Evolutionary conservation across 1,140 invertebrate species (phyloP).

Genomic region (Helicoverpa armigera): DNA sequence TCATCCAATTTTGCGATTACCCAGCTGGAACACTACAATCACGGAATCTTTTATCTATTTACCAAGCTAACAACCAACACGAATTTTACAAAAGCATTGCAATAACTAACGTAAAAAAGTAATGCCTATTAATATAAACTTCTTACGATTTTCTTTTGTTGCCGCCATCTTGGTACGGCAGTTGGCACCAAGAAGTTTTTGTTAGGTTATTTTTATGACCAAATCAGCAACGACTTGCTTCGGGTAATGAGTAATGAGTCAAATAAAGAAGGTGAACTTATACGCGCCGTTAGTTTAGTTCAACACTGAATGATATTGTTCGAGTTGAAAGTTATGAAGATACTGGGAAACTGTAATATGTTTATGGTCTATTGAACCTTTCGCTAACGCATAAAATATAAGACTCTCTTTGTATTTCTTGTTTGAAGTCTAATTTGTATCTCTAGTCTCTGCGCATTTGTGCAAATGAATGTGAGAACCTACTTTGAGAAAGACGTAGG

Average conservation of each 20-base stretch:
- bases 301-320: slow-evolving; percentile 40
- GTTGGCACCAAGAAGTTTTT: slow-evolving; percentile 72
- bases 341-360: neutral
- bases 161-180: slow-evolving; percentile 53
- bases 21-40: slow-evolving; percentile 15
- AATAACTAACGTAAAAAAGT: slow-evolving; percentile 44
- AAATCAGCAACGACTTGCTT: slow-evolving; percentile 70
- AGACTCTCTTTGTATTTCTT: neutral
- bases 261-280: slow-evolving; percentile 63
- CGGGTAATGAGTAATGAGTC: slow-evolving; percentile 78
- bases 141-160: slow-evolving; percentile 52
- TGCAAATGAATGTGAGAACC: no score
- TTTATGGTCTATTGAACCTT: neutral
- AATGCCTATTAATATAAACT: slow-evolving; percentile 48
- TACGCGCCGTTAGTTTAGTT: slow-evolving; percentile 58
- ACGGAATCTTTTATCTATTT: neutral
- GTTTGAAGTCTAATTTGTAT: neutral
- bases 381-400: neutral
- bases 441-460: no score
- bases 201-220: slow-evolving; percentile 68
- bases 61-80: neutral
- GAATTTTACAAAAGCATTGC: slow-evolving; percentile 3
- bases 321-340: slow-evolving; percentile 17
- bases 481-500: no score
- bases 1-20: slow-evolving; percentile 11